Evolutionary conservation across 2,113 vertebrate genomes (phyloP), one percentile per base, ranked within the genome.

Genomic region (Pseudolaguvia tuberculata): DNA sequence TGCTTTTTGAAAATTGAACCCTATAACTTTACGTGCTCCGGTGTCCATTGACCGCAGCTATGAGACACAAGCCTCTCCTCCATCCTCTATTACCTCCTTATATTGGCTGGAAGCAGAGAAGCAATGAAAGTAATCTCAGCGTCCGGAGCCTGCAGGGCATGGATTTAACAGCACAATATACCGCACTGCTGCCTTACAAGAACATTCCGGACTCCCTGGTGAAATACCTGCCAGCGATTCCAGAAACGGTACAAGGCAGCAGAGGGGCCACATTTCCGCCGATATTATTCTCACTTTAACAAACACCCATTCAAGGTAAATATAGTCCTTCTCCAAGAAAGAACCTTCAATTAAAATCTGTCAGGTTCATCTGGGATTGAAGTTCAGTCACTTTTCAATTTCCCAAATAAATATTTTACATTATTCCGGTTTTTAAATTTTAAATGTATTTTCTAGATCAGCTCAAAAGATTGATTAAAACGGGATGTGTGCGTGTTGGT

Each of bases 41-140:
- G 66, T 61, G 27, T 59, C 56, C 66, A 70, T 55, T 71, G 57
- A 71, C 75, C 51, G 57, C 15, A 25, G 56, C 67, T 62, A 52
- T 62, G 50, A 70, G 71, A 71, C 50, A 23, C 75, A 51, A 71
- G 48, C 67, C 67, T 63, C 75, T 71, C 67, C 20, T 70, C 57
- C 39, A 70, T 63, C 75, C 67, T 62, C 75, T 71, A 77, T 77
- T 77, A 77, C 57, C 75, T 62, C 57, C 67, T 52, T 71, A 77
- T 77, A 71, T 77, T 77, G 75, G 67, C 67, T 71, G 57, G 48
- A 77, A 77, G 55, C 57, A 59, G 67, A 51, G 67, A 42, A 70
- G 75, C 75, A 70, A 71, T 71, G 75, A 77, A 77, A 70, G 75
- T 67, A 71, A 77, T 77, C 58, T 77, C 48, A 68, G 67, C 57